Conservation (phyloP, 2,797 vertebrate genomes). For the Hyperoplus immaculatus region DNA sequence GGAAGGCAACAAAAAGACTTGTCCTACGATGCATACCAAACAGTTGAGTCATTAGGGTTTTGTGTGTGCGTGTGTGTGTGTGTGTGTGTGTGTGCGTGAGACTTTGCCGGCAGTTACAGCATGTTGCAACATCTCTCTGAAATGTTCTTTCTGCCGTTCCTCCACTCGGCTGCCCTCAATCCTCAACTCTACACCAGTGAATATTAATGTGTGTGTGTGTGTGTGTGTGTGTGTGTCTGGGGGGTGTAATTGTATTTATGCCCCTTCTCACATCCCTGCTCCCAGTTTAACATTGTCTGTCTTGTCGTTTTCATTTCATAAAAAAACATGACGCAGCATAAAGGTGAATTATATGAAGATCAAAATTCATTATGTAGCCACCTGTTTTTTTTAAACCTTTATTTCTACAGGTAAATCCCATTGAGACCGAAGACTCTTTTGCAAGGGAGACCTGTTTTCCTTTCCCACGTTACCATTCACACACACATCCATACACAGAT, state of each 20-base stretch:
- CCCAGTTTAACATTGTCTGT: constrained; percentile 20
- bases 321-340: constrained; percentile 12
- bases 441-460: no score
- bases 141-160: constrained; percentile 49
- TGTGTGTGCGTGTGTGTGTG: no score
- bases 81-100: not conserved
- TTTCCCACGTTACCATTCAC: no score
- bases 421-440: no score
- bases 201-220: constrained; percentile 52
- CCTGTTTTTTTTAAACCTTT: no score
- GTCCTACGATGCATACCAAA: constrained; percentile 43
- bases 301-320: constrained; percentile 18
- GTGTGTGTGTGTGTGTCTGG: not conserved
- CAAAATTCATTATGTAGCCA: no score
- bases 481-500: no score
- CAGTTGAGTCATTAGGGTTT: constrained; percentile 40
- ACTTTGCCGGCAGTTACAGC: constrained; percentile 53
- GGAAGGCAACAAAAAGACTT: constrained; percentile 1
- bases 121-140: constrained; percentile 68
- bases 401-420: no score
- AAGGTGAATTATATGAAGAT: not conserved
- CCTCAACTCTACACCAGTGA: not conserved
- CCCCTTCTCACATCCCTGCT: constrained; percentile 12
- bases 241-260: constrained; percentile 3
- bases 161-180: constrained; percentile 21